A percentile compares a stretch with the other conserved stretches of the same genome.
phyloP scores from a whole-genome alignment of 2,797 vertebrate species.

The Octomys mimax region DNA sequence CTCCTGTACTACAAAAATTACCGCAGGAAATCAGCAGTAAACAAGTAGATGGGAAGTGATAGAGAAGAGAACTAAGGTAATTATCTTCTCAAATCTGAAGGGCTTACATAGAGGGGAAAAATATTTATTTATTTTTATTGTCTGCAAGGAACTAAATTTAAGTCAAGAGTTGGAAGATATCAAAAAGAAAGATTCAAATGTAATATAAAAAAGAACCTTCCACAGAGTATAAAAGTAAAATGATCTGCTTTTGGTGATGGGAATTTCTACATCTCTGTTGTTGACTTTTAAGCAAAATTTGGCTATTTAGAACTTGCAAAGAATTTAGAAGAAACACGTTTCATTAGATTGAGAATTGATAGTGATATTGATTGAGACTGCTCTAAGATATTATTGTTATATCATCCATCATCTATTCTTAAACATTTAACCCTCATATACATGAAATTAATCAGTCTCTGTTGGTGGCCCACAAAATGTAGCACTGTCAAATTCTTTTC shows the following conservation, averaged over 20 bases:
- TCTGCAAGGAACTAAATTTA: not conserved
- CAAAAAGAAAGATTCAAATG: slow-evolving; percentile 26
- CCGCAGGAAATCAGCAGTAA: slow-evolving; percentile 1
- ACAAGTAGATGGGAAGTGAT: not conserved
- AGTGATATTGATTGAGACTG: not conserved
- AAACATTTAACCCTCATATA: not conserved
- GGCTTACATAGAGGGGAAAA: not conserved
- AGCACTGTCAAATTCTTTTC: not conserved
- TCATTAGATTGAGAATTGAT: not conserved
- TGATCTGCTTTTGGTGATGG: not conserved
- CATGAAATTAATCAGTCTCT: not conserved
- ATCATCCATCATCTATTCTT: not conserved
- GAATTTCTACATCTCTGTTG: not conserved
- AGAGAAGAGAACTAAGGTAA: not conserved
- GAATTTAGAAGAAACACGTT: not conserved
- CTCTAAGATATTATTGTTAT: not conserved
- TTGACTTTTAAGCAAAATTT: not conserved
- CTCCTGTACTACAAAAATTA: not conserved
- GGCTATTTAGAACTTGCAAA: not conserved
- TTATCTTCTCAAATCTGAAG: not conserved
- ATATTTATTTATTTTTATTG: not conserved
- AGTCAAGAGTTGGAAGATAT: not conserved
- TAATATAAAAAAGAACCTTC: not conserved
- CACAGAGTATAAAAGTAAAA: not conserved
- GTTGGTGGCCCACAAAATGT: not conserved